Conservation (phyloP, 2,888 invertebrate species). For the Ochlodes sylvanus region DNA sequence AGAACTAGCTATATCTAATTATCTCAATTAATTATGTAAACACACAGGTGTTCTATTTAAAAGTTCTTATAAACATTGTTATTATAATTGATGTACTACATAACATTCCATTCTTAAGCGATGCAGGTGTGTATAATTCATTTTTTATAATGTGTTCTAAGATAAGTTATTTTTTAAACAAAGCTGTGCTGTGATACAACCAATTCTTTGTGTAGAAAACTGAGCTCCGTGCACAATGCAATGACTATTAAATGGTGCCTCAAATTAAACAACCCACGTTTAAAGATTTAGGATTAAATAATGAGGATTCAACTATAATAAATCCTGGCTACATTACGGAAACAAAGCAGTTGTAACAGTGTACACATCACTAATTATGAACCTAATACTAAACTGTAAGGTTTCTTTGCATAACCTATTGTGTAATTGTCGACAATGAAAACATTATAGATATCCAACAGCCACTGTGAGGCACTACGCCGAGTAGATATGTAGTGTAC, state of each 20-base stretch:
- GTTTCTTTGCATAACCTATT: slow-evolving; percentile 49
- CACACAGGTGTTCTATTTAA: slow-evolving; percentile 14
- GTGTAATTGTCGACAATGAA: slow-evolving; percentile 30
- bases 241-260: background rate
- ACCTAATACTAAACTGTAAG: slow-evolving; percentile 38
- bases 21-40: slow-evolving; percentile 6
- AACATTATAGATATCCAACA: slow-evolving; percentile 37
- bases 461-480: slow-evolving; percentile 19
- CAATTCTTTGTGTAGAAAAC: slow-evolving; percentile 1
- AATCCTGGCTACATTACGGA: background rate
- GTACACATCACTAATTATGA: slow-evolving; percentile 28
- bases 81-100: slow-evolving; percentile 1
- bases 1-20: background rate
- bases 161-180: slow-evolving; percentile 9
- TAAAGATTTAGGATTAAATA: background rate
- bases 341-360: slow-evolving; percentile 2
- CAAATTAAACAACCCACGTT: background rate
- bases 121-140: slow-evolving; percentile 11
- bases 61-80: background rate
- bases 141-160: background rate
- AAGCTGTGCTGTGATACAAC: slow-evolving; percentile 7
- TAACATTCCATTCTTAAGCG: slow-evolving; percentile 7
- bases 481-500: slow-evolving; percentile 50
- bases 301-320: background rate
- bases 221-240: background rate